Evolutionary conservation across 1,140 invertebrate species (phyloP), one percentile per base, ranked within the genome.

Genomic region (Drosophila chauvacae): DNA sequence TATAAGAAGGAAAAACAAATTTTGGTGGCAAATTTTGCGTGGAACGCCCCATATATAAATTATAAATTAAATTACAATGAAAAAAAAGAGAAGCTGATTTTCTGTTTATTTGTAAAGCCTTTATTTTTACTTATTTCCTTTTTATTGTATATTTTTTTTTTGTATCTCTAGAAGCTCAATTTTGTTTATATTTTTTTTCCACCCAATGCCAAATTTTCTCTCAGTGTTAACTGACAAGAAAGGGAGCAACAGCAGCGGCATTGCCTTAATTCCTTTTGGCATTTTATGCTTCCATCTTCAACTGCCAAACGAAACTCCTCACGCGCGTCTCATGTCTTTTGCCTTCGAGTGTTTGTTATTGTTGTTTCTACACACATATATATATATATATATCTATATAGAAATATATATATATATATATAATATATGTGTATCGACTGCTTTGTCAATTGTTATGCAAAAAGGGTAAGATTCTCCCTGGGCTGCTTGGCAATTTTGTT

Each of bases 401-500:
- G 18, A 65, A 41, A 56, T 73, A 55, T 23, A 20, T 20, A 20
- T 23, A 23, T 23, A 41, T 66, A 50, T 10, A 48, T 7, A 41
- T 41, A 42, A 7, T 39, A 55, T 33, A 61, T 66, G 56, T 83
- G 61, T 84, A 84, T 88, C 66, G 80, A 88, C 80, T 87, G 84
- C 82, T 86, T 81, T 86, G 82, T 86, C 81, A 85, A 85, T 85
- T 85, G 81, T 85, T 81, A 72, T 72, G 69, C 69, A 72, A 70
- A 68, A 65, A 59, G 69, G 69, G 44, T 66, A 66, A 47, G 47
- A 45, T 63, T 79, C 33, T 5, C 16, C 41, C 30, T 16, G 26
- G 56, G 56, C 69, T 47, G 69, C 88, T 77, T 92, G 91, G 91
- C 91, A 92, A 92, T 92, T 92, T 92, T 92, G 91, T 92, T 92